Base-by-base conservation (phyloP, 2,113 vertebrate species). In the Conger conger region DNA sequence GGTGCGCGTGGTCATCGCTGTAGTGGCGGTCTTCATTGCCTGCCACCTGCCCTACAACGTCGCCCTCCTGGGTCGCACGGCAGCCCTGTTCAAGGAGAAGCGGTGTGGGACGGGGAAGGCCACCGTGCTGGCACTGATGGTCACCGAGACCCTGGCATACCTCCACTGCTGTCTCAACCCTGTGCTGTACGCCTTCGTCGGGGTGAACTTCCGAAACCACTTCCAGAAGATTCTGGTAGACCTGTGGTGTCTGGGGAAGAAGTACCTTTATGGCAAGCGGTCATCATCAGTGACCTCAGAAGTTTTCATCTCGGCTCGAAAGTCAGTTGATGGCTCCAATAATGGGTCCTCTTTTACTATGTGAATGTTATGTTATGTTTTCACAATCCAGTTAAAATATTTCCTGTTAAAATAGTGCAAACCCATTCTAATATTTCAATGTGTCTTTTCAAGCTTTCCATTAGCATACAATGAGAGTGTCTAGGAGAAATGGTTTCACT, bases 141-240 rank as follows among this genome's bases (percentile, higher is more conserved):
- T 92, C 83, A 95, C 95, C 1, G 94, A 94, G 86, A 94, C 91
- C 18, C 5, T 98, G 57, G 97, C 98, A 0, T 99, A 97, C 91
- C 94, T 99, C 73, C 98, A 97, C 88, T 98, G 98, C 87, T 97
- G 98, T 2, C 92, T 98, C 79, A 99, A 99, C 83, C 98, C 98
- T 0, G 88, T 98, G 79, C 96, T 99, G 37, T 99, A 99, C 0
- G 98, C 98, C 0, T 99, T 99, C 84, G 89, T 98, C 0, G 98
- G 97, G 3, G 96, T 97, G 60, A 97, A 96, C 90, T 99, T 99
- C 87, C 92, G 98, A 81, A 96, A 84, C 91, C 96, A 97, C 90
- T 98, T 99, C 86, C 79, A 86, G 68, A 96, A 96, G 89, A 94
- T 97, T 57, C 81, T 96, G 78, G 88, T 89, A 81, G 95, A 96